phyloP scores from a whole-genome alignment of 2,888 invertebrate genomes.

The Xanthia togata region DNA sequence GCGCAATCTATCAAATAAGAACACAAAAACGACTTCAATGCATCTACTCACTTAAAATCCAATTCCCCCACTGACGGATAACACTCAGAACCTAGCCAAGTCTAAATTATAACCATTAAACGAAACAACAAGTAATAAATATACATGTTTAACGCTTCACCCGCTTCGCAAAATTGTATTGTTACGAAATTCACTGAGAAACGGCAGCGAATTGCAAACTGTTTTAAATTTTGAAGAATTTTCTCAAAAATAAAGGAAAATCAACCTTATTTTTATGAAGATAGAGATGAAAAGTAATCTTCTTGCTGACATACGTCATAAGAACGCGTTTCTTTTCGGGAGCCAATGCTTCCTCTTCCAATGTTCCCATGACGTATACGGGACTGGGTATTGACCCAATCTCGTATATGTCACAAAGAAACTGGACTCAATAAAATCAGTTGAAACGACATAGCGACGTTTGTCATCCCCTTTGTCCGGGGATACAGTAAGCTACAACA shows the following conservation, averaged over 20 bases:
- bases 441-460: constrained; percentile 42
- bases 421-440: constrained; percentile 61
- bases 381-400: not conserved
- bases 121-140: constrained; percentile 45
- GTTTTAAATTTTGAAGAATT: constrained; percentile 40
- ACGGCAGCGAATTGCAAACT: constrained; percentile 29
- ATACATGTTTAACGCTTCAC: constrained; percentile 40
- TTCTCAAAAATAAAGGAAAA: not conserved
- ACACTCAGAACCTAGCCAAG: constrained; percentile 37
- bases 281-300: constrained; percentile 22
- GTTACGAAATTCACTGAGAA: constrained; percentile 22
- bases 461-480: constrained; percentile 38
- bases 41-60: constrained; percentile 21
- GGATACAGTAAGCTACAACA: constrained; percentile 8
- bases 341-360: not conserved
- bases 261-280: fast-evolving
- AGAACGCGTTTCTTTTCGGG: constrained; percentile 28
- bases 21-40: constrained; percentile 8
- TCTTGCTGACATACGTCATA: not conserved
- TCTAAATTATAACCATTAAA: constrained; percentile 38
- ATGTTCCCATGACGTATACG: too few relatives aligned
- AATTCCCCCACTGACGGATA: constrained; percentile 32
- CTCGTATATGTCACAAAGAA: not conserved
- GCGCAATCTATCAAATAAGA: constrained; percentile 25
- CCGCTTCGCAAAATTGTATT: constrained; percentile 32